Evolutionary conservation across 2,888 invertebrate species (phyloP).

Genomic region (Hirtodrosophila duncani): DNA sequence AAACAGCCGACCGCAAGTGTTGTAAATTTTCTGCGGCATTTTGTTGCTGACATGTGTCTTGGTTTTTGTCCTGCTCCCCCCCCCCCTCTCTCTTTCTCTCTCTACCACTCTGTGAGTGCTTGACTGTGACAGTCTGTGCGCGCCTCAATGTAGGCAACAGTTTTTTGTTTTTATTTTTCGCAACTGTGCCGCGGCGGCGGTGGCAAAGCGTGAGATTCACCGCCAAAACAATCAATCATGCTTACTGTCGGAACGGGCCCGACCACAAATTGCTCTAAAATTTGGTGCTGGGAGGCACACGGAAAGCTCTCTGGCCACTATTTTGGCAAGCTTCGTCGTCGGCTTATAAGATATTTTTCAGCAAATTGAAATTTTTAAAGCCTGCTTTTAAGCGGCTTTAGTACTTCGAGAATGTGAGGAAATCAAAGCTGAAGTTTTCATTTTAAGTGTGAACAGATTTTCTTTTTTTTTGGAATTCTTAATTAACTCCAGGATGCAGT

Average conservation of each 20-base stretch:
- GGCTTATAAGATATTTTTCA: not conserved
- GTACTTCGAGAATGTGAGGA: too few species aligned
- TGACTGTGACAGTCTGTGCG: conserved; percentile 19
- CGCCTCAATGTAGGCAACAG: conserved; percentile 13
- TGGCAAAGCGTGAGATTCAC: conserved; percentile 32
- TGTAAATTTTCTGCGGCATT: conserved; percentile 43
- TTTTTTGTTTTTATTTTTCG: conserved; percentile 3
- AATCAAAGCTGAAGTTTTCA: too few species aligned
- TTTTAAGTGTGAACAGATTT: too few species aligned
- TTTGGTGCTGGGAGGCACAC: conserved; percentile 6
- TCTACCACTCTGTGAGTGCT: conserved; percentile 1
- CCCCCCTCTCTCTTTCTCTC: not conserved
- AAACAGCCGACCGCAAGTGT: conserved; percentile 35
- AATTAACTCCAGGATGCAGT: too few species aligned
- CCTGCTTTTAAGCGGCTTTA: not conserved
- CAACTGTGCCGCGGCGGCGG: not conserved
- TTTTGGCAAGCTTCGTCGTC: too few species aligned
- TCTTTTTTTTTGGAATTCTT: too few species aligned
- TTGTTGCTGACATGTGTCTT: conserved; percentile 59
- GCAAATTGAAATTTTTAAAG: conserved; percentile 13
- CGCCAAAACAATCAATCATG: conserved; percentile 62
- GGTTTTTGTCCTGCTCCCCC: conserved; percentile 19
- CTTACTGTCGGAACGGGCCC: conserved; percentile 27
- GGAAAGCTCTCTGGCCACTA: conserved; percentile 9
- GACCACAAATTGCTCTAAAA: conserved; percentile 41